Conservation (phyloP, 2,113 vertebrate species). For the Dryoscopus gambensis region DNA sequence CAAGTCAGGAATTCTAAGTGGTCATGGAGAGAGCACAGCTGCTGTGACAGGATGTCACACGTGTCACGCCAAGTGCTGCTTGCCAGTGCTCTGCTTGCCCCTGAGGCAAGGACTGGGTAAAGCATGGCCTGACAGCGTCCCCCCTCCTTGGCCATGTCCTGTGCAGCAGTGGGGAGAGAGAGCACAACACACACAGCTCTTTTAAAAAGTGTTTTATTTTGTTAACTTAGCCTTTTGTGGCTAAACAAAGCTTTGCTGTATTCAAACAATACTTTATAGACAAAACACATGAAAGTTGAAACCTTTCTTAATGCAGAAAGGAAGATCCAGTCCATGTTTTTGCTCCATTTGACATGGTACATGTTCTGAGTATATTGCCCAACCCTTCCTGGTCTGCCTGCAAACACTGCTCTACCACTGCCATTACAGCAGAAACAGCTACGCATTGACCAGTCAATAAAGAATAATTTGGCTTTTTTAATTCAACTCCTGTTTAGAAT, state of each 20-base stretch:
- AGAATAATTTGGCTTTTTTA: neutral
- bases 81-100: neutral
- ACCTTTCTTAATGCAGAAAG: neutral
- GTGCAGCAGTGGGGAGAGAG: fast-evolving
- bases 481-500: neutral
- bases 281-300: neutral
- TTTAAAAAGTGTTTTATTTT: slow-evolving; percentile 21
- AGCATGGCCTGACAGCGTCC: fast-evolving
- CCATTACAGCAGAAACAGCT: neutral
- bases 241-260: neutral
- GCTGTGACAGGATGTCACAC: neutral
- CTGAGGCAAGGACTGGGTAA: no score
- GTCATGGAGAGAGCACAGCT: fast-evolving
- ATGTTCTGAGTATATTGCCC: neutral
- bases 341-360: neutral
- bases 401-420: neutral
- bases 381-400: neutral
- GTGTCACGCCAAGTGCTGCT: fast-evolving
- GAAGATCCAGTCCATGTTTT: neutral
- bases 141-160: fast-evolving
- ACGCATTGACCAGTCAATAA: neutral
- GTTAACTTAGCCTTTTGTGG: neutral
- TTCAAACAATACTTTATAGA: neutral
- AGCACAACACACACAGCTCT: neutral
- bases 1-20: neutral